Percentiles rank a stretch among this genome's conserved stretches.
Conservation (phyloP, 2,113 vertebrate genomes). For the Hemiscyllium ocellatum region DNA sequence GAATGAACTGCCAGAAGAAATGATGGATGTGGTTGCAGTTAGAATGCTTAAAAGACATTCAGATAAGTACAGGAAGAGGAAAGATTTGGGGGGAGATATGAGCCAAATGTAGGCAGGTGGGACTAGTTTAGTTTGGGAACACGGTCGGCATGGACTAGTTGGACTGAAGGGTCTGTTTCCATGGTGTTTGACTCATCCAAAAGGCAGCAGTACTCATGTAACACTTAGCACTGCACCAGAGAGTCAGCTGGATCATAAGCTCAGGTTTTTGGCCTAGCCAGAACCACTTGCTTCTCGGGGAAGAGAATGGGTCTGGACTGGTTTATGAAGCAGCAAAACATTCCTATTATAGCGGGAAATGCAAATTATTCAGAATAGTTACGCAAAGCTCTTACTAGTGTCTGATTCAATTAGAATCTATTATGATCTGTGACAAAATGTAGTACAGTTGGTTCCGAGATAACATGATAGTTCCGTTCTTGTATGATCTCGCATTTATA, state of each 20-base stretch:
- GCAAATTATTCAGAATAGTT: neutral
- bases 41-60: too few species aligned
- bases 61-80: too few species aligned
- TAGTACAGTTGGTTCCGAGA: neutral
- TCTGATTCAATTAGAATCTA: neutral
- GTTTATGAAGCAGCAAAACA: neutral
- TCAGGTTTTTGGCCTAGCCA: neutral
- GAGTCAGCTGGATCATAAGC: neutral
- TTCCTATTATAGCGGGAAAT: neutral
- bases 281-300: too few species aligned
- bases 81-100: too few species aligned
- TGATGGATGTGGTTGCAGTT: too few species aligned
- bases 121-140: too few species aligned
- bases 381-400: neutral
- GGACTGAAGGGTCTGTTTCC: too few species aligned
- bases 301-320: neutral
- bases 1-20: too few species aligned
- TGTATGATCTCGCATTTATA: too few species aligned
- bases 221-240: neutral
- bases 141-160: too few species aligned
- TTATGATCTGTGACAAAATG: neutral
- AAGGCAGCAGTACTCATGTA: neutral
- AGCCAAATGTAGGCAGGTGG: too few species aligned
- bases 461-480: too few species aligned
- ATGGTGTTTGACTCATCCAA: neutral